Conservation (phyloP, 1,140 invertebrate species). For the Dysdera silvatica region DNA sequence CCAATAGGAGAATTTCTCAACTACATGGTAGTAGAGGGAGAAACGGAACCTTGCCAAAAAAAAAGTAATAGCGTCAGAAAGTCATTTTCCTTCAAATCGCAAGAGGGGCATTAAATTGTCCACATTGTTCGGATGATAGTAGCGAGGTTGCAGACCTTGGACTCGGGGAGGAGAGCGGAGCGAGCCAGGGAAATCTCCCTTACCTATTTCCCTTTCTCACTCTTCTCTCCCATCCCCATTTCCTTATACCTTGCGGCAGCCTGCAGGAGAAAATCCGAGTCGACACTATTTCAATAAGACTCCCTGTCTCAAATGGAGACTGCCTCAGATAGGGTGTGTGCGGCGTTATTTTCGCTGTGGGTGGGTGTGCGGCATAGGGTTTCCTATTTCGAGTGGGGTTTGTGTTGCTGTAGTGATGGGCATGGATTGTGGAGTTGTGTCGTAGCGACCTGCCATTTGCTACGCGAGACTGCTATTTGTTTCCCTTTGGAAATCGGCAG, state of each 20-base stretch:
- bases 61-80: constrained; percentile 30
- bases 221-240: constrained; percentile 3
- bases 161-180: too few species aligned
- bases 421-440: too few species aligned
- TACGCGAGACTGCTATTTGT: too few species aligned
- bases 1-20: constrained; percentile 30
- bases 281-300: constrained; percentile 29
- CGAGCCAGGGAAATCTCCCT: too few species aligned
- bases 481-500: too few species aligned
- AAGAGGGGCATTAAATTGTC: constrained; percentile 31
- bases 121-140: constrained; percentile 21
- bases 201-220: constrained; percentile 16
- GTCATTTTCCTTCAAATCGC: constrained; percentile 31
- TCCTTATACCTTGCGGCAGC: constrained; percentile 18
- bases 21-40: too few species aligned
- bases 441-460: too few species aligned
- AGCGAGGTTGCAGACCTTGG: not conserved
- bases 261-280: not conserved
- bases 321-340: constrained; percentile 20
- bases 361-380: too few species aligned
- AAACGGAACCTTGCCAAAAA: constrained; percentile 30
- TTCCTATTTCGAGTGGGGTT: too few species aligned
- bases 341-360: constrained; percentile 17
- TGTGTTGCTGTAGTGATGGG: too few species aligned
- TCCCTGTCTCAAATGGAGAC: not conserved